Percentiles rank a stretch among this genome's conserved stretches.
Evolutionary conservation across 2,888 invertebrate genomes (phyloP).

Genomic region (Drosophila suboccidentalis): DNA sequence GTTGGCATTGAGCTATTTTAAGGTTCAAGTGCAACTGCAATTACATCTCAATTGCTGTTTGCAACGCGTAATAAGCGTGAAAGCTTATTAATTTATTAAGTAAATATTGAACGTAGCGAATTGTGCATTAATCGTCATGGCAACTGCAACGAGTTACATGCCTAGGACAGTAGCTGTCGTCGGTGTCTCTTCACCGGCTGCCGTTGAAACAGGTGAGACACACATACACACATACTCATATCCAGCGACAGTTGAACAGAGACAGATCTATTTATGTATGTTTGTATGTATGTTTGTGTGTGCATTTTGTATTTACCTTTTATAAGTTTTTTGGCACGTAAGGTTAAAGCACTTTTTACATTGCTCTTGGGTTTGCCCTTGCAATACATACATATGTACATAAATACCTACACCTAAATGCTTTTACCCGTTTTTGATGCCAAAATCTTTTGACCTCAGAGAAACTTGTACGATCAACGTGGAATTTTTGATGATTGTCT

Average conservation of each 20-base stretch:
- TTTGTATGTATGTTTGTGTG: not conserved
- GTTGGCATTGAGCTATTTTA: not conserved
- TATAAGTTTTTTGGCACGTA: slow-evolving; percentile 59
- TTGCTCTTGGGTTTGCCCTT: slow-evolving; percentile 61
- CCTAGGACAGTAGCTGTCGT: slow-evolving; percentile 45
- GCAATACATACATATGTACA: slow-evolving; percentile 19
- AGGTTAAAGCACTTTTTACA: slow-evolving; percentile 71
- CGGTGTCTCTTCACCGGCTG: slow-evolving; percentile 12
- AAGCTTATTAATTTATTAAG: slow-evolving; percentile 24
- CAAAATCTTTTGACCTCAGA: slow-evolving; percentile 14
- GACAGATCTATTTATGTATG: not conserved
- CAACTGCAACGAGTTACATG: slow-evolving; percentile 52
- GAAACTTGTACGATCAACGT: slow-evolving; percentile 11
- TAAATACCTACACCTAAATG: slow-evolving; percentile 20
- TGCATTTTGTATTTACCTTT: slow-evolving; percentile 28
- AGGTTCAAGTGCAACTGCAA: slow-evolving; percentile 25
- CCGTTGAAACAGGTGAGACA: slow-evolving; percentile 46
- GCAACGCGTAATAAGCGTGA: slow-evolving; percentile 7
- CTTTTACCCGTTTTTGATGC: slow-evolving; percentile 30
- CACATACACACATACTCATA: not conserved
- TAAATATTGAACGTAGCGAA: slow-evolving; percentile 17
- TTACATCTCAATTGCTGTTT: slow-evolving; percentile 4
- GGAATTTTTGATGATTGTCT: slow-evolving; percentile 13
- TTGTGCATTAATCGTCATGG: slow-evolving; percentile 44
- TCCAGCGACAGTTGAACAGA: not conserved